Conservation (phyloP, 2,888 invertebrate genomes). For the Tenodera sinensis region DNA sequence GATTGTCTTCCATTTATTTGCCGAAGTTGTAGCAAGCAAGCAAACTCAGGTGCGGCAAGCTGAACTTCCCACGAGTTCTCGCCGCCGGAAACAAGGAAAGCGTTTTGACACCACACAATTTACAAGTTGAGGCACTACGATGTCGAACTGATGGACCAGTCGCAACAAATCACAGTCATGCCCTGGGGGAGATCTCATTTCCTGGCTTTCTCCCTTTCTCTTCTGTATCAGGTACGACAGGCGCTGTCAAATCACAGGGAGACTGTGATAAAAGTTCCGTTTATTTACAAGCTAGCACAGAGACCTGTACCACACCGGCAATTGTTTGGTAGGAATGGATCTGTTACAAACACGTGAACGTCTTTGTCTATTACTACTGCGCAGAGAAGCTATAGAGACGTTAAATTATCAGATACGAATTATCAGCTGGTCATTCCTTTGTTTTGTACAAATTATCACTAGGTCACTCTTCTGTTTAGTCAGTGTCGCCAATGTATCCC, state of each 20-base stretch:
- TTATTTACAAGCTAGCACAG: too few species aligned
- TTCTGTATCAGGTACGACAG: not conserved
- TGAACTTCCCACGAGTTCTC: not conserved
- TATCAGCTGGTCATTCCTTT: too few species aligned
- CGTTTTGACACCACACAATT: not conserved
- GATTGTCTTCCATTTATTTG: not conserved
- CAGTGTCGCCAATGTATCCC: too few species aligned
- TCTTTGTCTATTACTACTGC: too few species aligned
- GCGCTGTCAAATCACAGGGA: not conserved
- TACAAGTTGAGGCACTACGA: not conserved
- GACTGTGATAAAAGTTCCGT: not conserved
- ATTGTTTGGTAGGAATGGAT: too few species aligned
- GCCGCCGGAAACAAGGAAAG: not conserved
- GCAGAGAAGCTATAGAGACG: too few species aligned
- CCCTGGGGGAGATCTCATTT: not conserved
- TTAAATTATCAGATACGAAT: too few species aligned
- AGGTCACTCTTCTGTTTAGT: too few species aligned
- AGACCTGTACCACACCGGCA: too few species aligned
- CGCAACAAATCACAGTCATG: not conserved
- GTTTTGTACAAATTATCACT: too few species aligned
- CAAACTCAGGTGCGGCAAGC: not conserved
- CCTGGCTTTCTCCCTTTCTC: not conserved
- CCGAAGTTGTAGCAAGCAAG: not conserved
- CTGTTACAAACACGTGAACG: too few species aligned
- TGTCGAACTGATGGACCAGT: not conserved